Percentiles rank a stretch among this genome's conserved stretches.
Evolutionary conservation across 2,888 invertebrate genomes (phyloP).

Genomic region (Dolichopus griseipennis): DNA sequence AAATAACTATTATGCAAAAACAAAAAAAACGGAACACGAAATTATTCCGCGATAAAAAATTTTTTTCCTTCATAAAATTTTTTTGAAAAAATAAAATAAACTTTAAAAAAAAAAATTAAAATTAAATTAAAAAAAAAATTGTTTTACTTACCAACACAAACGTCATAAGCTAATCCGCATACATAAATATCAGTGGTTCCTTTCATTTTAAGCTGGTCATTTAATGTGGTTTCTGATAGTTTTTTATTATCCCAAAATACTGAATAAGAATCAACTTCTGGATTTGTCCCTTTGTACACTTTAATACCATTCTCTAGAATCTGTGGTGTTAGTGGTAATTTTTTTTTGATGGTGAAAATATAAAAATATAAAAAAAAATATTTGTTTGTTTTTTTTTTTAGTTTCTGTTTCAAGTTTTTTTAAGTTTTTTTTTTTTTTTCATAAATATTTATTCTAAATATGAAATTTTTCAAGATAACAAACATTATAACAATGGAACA

Average conservation of each 20-base stretch:
- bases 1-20: too few species aligned
- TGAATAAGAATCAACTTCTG: conserved; percentile 94
- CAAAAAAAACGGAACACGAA: too few species aligned
- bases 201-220: conserved; percentile 66
- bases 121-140: conserved; percentile 9
- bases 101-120: conserved; percentile 5
- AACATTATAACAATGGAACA: too few species aligned
- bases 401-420: too few species aligned
- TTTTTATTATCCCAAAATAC: conserved; percentile 98
- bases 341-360: not conserved
- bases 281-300: conserved; percentile 85
- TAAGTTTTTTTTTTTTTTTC: too few species aligned
- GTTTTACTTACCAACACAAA: conserved; percentile 72
- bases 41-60: too few species aligned
- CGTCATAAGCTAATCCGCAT: conserved; percentile 90
- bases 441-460: too few species aligned
- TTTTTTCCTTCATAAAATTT: too few species aligned
- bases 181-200: conserved; percentile 87
- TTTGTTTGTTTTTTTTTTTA: too few species aligned
- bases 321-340: conserved; percentile 36
- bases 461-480: too few species aligned
- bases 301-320: conserved; percentile 66
- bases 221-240: conserved; percentile 74
- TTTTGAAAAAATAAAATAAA: too few species aligned
- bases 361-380: not conserved